Percentiles rank a stretch among this genome's conserved stretches.
These are phyloP conservation scores for Choristoneura rosaceana DNA, from an alignment of 2,888 invertebrate species.

Conservation along the genomic window DNA sequence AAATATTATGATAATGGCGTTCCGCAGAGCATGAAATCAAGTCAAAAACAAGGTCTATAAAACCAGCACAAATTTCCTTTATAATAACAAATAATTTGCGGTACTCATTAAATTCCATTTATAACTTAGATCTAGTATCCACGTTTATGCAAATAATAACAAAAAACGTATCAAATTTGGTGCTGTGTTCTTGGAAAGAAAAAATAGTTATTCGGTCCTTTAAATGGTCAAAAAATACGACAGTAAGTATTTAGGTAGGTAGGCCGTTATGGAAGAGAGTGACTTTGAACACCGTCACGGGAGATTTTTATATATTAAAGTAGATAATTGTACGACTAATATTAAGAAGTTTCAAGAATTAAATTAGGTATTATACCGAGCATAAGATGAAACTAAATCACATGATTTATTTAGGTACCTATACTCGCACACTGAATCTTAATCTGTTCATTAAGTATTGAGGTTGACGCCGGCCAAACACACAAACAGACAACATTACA, in stretches of 20 bases:
- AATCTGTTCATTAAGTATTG: background rate
- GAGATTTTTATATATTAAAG: no score
- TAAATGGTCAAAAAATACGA: no score
- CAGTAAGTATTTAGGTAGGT: no score
- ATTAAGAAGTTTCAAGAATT: background rate
- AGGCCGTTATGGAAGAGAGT: no score
- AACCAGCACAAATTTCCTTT: background rate
- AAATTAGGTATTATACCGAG: no score
- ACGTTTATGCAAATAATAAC: background rate
- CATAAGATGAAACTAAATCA: background rate
- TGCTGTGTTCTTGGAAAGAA: no score
- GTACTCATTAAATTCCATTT: background rate
- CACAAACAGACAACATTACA: background rate
- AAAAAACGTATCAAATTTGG: no score
- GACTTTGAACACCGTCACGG: no score
- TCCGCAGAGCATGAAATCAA: background rate
- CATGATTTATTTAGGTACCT: background rate
- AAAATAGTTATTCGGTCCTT: no score
- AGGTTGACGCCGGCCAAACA: background rate
- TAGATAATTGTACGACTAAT: no score
- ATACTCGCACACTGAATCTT: background rate
- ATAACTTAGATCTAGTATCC: background rate
- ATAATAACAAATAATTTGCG: background rate
- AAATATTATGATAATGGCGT: background rate
- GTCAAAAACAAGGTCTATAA: conserved; percentile 1